Evolutionary conservation across 2,797 vertebrate genomes (phyloP), one percentile per base, ranked within the genome.

Genomic region (Diplodus sargus): DNA sequence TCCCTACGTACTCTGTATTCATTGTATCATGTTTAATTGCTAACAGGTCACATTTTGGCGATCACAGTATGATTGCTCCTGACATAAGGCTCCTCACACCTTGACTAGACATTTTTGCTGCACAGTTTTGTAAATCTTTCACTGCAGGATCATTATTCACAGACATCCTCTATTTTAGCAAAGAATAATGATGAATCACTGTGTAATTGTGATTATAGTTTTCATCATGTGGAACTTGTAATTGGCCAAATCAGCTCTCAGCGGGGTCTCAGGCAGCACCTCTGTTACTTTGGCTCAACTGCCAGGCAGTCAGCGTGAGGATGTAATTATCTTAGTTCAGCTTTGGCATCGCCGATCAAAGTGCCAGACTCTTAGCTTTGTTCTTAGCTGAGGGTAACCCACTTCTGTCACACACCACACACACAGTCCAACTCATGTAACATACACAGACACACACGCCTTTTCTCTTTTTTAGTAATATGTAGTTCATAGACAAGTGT

Each of bases 301-400:
- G 59, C 54, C 78, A 79, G 53, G 49, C 61, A 54, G 76, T 25
- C 62, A 56, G 54, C 0, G 34, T 43, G 52, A 81, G 42, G 58
- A 17, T 80, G 79, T 82, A 78, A 88, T 89, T 86, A 89, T n/a
- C 69, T 66, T 22, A 5, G 49, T 59, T 76, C 8, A 3, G 42
- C 78, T 79, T 49, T 58, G 62, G 58, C 66, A 56, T 85, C 79
- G n/a, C 62, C 47, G n/a, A 82, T 88, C 81, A 85, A 85, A 86
- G 81, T 72, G 81, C 34, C 82, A 77, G 83, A 85, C 56, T 59
- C 56, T 72, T 0, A 39, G 70, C 79, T 85, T 86, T 87, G 85
- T 82, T 88, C 81, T 79, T 20, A 65, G 81, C 72, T 60, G 75
- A 84, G 83, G 81, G 64, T 78, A 84, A 82, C 81, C 74, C 77